Percentiles rank a stretch among this genome's conserved stretches.
phyloP scores from a whole-genome alignment of 2,797 vertebrate species.

The Oreochromis grahami region DNA sequence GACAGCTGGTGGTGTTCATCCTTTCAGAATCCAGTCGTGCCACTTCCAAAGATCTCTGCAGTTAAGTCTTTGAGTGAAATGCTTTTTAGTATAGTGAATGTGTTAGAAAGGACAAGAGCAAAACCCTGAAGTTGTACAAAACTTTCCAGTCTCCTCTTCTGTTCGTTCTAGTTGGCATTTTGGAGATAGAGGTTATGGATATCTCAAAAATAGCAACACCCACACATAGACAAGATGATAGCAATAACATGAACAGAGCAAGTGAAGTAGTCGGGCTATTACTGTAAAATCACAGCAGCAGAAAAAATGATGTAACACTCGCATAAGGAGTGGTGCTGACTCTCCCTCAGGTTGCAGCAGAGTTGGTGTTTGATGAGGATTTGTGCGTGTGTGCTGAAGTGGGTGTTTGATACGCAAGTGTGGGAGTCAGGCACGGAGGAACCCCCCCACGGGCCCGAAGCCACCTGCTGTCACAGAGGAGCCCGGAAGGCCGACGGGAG shows the following conservation, averaged over 20 bases:
- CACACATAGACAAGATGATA: neutral
- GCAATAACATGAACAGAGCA: neutral
- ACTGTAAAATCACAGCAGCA: neutral
- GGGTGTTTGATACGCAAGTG: neutral
- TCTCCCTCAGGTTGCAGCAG: conserved; percentile 6
- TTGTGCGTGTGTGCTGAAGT: neutral
- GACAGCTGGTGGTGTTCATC: neutral
- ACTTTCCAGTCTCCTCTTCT: neutral
- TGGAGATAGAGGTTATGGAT: neutral
- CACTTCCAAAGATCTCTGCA: neutral
- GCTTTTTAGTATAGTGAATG: neutral
- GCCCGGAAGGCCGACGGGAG: neutral
- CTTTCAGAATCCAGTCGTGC: neutral
- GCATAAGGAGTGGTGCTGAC: neutral
- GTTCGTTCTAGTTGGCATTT: neutral
- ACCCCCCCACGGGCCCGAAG: neutral
- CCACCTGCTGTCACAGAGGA: conserved; percentile 22
- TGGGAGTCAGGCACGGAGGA: neutral
- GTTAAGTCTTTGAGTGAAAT: neutral
- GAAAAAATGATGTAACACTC: neutral
- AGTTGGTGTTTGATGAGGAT: neutral
- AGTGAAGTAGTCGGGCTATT: neutral
- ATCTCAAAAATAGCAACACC: neutral
- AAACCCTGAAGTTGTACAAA: neutral
- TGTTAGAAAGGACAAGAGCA: neutral